These are phyloP conservation scores for Larimichthys crocea DNA, from an alignment of 2,113 vertebrate species.

Conservation along the genomic window DNA sequence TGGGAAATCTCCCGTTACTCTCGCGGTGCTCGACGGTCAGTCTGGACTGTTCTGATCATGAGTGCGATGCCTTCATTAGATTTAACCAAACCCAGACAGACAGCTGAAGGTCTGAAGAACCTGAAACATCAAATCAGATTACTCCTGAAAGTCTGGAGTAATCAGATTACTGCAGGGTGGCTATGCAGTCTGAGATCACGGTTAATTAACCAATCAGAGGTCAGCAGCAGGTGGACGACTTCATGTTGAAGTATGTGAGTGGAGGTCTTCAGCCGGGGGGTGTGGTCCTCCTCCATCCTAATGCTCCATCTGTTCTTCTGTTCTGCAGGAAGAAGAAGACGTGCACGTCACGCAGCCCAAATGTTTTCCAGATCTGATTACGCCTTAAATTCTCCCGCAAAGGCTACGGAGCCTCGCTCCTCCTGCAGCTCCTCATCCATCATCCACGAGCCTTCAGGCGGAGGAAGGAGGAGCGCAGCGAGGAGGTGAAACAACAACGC, in stretches of 20 bases:
- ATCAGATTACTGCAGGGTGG: conserved; percentile 21
- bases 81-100: too few species aligned
- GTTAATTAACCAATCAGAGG: background rate
- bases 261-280: background rate
- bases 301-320: conserved; percentile 4
- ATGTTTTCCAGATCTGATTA: conserved; percentile 65
- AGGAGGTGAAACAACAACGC: too few species aligned
- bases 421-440: conserved; percentile 45
- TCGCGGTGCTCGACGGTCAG: too few species aligned
- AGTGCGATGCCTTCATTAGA: too few species aligned
- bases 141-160: background rate
- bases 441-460: conserved; percentile 23
- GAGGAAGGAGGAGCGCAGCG: background rate
- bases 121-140: conserved; percentile 6
- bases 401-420: conserved; percentile 35
- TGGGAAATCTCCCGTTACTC: too few species aligned
- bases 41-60: too few species aligned
- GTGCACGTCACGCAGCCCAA: conserved; percentile 30
- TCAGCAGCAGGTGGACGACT: background rate
- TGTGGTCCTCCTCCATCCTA: background rate
- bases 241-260: too few species aligned
- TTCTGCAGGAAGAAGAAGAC: conserved; percentile 28
- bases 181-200: background rate
- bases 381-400: conserved; percentile 46
- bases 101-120: too few species aligned